Evolutionary conservation across 2,113 vertebrate species (phyloP), one percentile per base, ranked within the genome.

Genomic region (Castor canadensis): DNA sequence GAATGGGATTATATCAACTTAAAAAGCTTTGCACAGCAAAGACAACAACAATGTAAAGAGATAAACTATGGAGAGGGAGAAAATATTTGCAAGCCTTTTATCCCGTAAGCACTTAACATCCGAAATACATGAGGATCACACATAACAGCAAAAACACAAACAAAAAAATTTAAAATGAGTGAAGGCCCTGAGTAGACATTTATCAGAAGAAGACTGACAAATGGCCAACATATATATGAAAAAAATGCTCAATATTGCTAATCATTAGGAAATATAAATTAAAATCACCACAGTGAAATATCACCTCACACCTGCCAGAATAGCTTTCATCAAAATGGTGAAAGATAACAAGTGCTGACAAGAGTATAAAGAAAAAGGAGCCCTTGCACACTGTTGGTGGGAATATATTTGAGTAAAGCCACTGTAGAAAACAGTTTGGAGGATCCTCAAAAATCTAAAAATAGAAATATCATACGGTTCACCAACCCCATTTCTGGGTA

Each of bases 341-440:
- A 38, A 72, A 71, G 11, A 79, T 24, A n/a, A 24, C 10, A 77
- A 26, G 32, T 24, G 24, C 47, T 73, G n/a, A 45, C 4, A 20
- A 89, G 32, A 19, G 19, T 64, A n/a, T n/a, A n/a, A 6, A 47
- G 11, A 19, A 75, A 47, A 64, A 66, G n/a, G n/a, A 77, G 56
- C 6, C 0, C 47, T 52, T 76, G 47, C 10, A 24, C 0, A 20
- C 4, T 38, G n/a, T n/a, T n/a, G n/a, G n/a, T n/a, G n/a, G n/a
- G n/a, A n/a, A n/a, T n/a, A n/a, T n/a, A n/a, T n/a, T n/a, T n/a
- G n/a, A n/a, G n/a, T n/a, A n/a, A n/a, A n/a, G n/a, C n/a, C n/a
- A n/a, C n/a, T n/a, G n/a, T n/a, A n/a, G n/a, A n/a, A n/a, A n/a
- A n/a, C n/a, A n/a, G n/a, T n/a, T n/a, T n/a, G n/a, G n/a, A n/a